Evolutionary conservation across 2,797 vertebrate species (phyloP).

Genomic region (Yasuhikotakia modesta): DNA sequence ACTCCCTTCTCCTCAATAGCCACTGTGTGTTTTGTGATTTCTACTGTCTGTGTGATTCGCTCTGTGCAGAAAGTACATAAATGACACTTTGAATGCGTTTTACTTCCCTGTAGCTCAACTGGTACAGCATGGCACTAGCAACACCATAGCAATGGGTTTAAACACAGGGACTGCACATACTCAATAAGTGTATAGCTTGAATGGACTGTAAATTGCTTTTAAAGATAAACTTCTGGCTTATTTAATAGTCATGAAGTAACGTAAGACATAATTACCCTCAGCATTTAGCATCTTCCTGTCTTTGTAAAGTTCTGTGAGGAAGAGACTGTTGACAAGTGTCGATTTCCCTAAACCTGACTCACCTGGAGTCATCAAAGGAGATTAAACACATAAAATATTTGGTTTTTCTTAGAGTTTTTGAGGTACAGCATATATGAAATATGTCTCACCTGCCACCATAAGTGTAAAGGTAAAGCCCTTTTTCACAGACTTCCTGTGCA

Average conservation of each 20-base stretch:
- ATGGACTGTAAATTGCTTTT: no score
- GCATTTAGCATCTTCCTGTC: slow-evolving; percentile 74
- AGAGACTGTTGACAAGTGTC: slow-evolving; percentile 85
- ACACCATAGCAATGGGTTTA: not conserved
- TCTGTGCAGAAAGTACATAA: slow-evolving; percentile 63
- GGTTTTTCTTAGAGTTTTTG: not conserved
- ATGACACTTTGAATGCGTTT: not conserved
- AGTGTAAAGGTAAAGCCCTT: slow-evolving; percentile 87
- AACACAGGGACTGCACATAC: not conserved
- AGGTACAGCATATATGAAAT: not conserved
- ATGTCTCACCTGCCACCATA: slow-evolving; percentile 80
- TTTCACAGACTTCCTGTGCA: slow-evolving; percentile 86
- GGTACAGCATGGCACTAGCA: no score
- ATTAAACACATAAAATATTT: not conserved
- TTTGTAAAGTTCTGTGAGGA: slow-evolving; percentile 83
- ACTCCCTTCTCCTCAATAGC: slow-evolving; percentile 85
- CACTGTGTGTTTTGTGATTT: slow-evolving; percentile 78
- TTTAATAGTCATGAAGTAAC: no score
- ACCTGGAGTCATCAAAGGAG: slow-evolving; percentile 60
- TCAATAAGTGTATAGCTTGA: not conserved
- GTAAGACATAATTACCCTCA: slow-evolving; percentile 66
- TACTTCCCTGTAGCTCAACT: no score
- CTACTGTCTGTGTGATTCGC: slow-evolving; percentile 79
- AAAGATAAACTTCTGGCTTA: no score
- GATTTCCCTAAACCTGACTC: slow-evolving; percentile 86